Evolutionary conservation across 2,888 invertebrate genomes (phyloP).

Genomic region (Epirrhoe tristata): DNA sequence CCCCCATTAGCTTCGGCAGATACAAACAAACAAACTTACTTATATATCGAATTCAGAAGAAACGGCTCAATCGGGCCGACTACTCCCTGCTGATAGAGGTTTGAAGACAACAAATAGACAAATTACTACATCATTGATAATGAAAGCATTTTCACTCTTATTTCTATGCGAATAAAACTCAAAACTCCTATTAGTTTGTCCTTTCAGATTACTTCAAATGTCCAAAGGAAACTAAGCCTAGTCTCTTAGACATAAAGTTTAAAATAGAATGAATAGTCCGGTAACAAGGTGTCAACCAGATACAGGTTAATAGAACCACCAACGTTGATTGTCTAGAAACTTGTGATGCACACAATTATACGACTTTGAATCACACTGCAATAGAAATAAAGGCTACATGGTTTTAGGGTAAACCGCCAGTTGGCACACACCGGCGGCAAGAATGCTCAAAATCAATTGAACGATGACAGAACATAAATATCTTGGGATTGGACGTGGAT

Average conservation of each 20-base stretch:
- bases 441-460: conserved; percentile 58
- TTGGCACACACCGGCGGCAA: conserved; percentile 45
- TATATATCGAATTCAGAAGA: conserved; percentile 64
- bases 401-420: conserved; percentile 24
- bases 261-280: conserved; percentile 32
- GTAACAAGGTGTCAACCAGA: conserved; percentile 71
- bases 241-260: background rate
- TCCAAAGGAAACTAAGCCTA: conserved; percentile 26
- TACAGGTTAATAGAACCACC: conserved; percentile 72
- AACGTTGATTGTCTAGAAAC: conserved; percentile 56
- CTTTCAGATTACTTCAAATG: background rate
- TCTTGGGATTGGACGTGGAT: conserved; percentile 47
- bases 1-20: conserved; percentile 66
- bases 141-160: conserved; percentile 35
- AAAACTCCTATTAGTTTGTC: background rate
- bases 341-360: conserved; percentile 26
- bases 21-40: conserved; percentile 59
- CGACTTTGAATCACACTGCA: conserved; percentile 45
- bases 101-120: conserved; percentile 50
- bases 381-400: conserved; percentile 39
- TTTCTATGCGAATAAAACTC: rapidly evolving
- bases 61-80: conserved; percentile 72
- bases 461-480: conserved; percentile 65
- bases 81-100: conserved; percentile 62
- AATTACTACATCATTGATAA: conserved; percentile 16